Evolutionary conservation across 2,888 invertebrate genomes (phyloP).

Genomic region (Anoplius nigerrimus): DNA sequence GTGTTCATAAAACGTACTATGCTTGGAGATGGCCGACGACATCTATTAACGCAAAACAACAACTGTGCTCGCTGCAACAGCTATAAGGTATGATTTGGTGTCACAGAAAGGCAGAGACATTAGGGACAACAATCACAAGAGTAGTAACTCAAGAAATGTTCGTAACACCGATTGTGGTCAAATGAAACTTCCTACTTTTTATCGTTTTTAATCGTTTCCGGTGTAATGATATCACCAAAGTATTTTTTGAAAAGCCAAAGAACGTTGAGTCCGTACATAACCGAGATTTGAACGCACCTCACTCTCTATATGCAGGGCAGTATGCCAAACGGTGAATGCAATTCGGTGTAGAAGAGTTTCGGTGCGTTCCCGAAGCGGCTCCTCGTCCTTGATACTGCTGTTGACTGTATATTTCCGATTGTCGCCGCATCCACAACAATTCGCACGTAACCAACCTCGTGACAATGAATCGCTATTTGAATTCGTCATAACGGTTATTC

Average conservation of each 20-base stretch:
- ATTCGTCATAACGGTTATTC: constrained; percentile 69
- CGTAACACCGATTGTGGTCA: background rate
- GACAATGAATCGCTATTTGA: constrained; percentile 62
- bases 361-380: constrained; percentile 76
- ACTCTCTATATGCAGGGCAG: constrained; percentile 83
- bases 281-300: constrained; percentile 63
- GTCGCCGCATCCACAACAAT: constrained; percentile 66
- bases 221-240: no score
- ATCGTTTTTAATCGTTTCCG: no score
- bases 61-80: no score
- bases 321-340: constrained; percentile 86
- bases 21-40: no score
- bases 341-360: constrained; percentile 82
- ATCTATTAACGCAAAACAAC: no score
- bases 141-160: no score
- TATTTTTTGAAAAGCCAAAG: no score
- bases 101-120: no score
- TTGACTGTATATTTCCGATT: constrained; percentile 59
- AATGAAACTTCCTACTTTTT: background rate
- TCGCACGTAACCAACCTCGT: constrained; percentile 64
- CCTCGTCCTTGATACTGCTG: constrained; percentile 63
- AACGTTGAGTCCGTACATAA: background rate
- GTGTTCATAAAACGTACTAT: no score
- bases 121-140: no score
- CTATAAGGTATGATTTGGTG: no score